A percentile compares a stretch with the other conserved stretches of the same genome.
These are phyloP conservation scores for Arothron firmamentum DNA, from an alignment of 2,113 vertebrate species.

Conservation along the genomic window DNA sequence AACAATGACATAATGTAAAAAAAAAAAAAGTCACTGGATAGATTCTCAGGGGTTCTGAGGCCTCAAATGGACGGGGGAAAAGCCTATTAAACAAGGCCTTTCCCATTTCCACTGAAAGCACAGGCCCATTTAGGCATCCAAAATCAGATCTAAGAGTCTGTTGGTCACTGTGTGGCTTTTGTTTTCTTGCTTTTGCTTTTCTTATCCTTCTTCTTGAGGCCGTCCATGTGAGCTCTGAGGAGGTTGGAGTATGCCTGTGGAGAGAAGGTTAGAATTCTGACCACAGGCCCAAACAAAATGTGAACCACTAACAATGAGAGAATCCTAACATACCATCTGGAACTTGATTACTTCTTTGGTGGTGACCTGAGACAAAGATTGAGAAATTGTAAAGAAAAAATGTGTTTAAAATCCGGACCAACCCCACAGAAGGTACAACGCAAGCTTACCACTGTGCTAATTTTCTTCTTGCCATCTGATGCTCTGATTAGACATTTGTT, in stretches of 20 bases:
- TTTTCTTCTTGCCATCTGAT: conserved; percentile 95
- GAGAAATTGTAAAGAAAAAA: neutral
- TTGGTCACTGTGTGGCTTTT: conserved; percentile 89
- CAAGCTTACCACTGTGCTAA: conserved; percentile 92
- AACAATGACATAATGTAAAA: conserved; percentile 40
- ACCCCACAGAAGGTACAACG: neutral
- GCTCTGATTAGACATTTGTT: conserved; percentile 97
- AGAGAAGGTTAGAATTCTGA: neutral
- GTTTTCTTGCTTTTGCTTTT: conserved; percentile 98
- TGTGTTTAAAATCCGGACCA: too few relatives aligned
- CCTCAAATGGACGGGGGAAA: conserved; percentile 9
- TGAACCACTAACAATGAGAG: neutral
- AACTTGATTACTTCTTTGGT: conserved; percentile 99
- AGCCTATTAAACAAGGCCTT: conserved; percentile 7
- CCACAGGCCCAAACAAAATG: neutral
- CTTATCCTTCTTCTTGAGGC: conserved; percentile 98
- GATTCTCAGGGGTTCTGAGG: conserved; percentile 35
- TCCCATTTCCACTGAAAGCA: conserved; percentile 23
- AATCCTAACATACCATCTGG: conserved; percentile 85
- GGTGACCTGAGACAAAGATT: conserved; percentile 80
- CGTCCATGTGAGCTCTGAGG: conserved; percentile 96
- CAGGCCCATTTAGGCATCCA: conserved; percentile 42
- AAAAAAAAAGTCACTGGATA: conserved; percentile 32
- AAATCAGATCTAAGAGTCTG: conserved; percentile 41
- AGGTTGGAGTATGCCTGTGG: conserved; percentile 94